These are phyloP conservation scores for Drosophila nasuta DNA, from an alignment of 1,140 invertebrate species.

Conservation along the genomic window DNA sequence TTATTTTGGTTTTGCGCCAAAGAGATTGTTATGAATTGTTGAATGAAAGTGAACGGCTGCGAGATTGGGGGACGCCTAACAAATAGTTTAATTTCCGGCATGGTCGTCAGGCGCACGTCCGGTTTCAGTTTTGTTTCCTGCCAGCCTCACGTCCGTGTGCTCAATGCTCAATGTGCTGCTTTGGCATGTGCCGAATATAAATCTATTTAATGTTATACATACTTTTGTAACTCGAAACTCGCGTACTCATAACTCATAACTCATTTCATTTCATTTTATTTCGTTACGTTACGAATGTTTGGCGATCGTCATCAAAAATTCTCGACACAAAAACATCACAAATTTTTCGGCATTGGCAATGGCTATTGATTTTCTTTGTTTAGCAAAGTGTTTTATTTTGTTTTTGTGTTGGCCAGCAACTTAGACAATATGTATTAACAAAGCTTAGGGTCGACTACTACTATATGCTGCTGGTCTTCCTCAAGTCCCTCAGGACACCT, in stretches of 20 bases:
- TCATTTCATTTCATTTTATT: conserved; percentile 30
- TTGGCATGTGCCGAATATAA: conserved; percentile 53
- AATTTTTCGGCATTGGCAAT: conserved; percentile 8
- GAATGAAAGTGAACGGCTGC: background rate
- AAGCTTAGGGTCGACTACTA: conserved; percentile 45
- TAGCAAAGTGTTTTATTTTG: background rate
- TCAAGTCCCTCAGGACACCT: conserved; percentile 17
- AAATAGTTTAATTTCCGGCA: conserved; percentile 82
- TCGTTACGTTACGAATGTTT: conserved; percentile 8
- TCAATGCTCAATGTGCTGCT: conserved; percentile 12
- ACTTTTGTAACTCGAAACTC: conserved; percentile 14
- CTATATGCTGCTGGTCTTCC: conserved; percentile 1
- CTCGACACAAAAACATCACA: conserved; percentile 1
- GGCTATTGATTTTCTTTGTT: conserved; percentile 43
- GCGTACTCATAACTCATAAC: conserved; percentile 52
- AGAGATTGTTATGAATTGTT: conserved; percentile 34
- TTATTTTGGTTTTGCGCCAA: conserved; percentile 28
- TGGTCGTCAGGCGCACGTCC: conserved; percentile 68
- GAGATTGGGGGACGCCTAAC: conserved; percentile 43
- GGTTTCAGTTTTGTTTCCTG: conserved; percentile 81
- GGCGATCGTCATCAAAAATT: conserved; percentile 12
- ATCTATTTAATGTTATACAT: conserved; percentile 54
- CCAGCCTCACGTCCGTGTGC: conserved; percentile 11
- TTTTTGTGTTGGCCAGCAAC: conserved; percentile 10
- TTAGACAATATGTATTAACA: conserved; percentile 67